Conservation (phyloP, 2,797 vertebrate genomes). For the Pipistrellus pipistrellus region DNA sequence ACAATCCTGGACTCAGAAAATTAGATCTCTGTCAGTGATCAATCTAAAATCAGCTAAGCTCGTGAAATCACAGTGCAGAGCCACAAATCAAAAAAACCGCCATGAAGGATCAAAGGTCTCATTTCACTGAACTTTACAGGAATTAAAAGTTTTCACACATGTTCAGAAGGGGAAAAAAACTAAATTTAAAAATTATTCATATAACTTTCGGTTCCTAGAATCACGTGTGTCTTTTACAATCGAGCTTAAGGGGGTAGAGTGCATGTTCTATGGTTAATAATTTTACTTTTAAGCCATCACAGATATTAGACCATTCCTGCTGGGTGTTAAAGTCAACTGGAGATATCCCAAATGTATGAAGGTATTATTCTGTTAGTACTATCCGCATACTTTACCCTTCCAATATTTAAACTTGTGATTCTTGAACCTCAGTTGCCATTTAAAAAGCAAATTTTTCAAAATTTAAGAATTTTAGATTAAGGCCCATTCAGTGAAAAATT, state of each 20-base stretch:
- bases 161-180: conserved; percentile 20
- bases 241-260: conserved; percentile 46
- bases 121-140: not conserved
- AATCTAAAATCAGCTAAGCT: conserved; percentile 70
- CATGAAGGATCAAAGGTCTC: not conserved
- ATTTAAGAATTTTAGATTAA: conserved; percentile 43
- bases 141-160: conserved; percentile 53
- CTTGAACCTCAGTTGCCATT: not conserved
- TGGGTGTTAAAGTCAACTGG: conserved; percentile 63
- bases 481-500: conserved; percentile 67
- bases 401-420: conserved; percentile 29
- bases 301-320: conserved; percentile 66
- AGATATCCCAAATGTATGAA: conserved; percentile 30
- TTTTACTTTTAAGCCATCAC: conserved; percentile 74
- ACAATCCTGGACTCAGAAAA: conserved; percentile 79
- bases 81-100: conserved; percentile 74
- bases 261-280: conserved; percentile 25
- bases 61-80: conserved; percentile 63
- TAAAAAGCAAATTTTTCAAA: conserved; percentile 33
- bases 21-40: conserved; percentile 77
- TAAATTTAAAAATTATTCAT: conserved; percentile 72
- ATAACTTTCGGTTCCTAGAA: conserved; percentile 67
- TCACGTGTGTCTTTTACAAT: conserved; percentile 59
- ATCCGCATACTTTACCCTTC: not conserved
- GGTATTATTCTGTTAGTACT: not conserved